Evolutionary conservation across 2,888 invertebrate species (phyloP).

Genomic region (Melanchra persicariae): DNA sequence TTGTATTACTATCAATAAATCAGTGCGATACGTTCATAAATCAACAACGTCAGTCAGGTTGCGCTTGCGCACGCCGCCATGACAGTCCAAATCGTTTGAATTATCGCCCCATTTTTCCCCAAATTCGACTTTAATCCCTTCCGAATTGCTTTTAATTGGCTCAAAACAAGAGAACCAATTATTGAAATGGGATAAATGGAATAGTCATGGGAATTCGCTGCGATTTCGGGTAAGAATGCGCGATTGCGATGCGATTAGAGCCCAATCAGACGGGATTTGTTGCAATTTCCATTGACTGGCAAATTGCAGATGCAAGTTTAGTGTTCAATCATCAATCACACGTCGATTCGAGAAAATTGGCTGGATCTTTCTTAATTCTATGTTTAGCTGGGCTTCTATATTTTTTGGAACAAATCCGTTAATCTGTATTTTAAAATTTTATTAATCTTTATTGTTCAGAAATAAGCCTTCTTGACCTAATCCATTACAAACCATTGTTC

Average conservation of each 20-base stretch:
- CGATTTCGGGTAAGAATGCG: constrained; percentile 77
- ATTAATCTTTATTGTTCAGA: constrained; percentile 11
- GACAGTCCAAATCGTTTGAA: constrained; percentile 84
- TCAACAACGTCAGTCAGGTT: constrained; percentile 75
- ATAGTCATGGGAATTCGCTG: constrained; percentile 87
- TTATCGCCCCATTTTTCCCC: constrained; percentile 78
- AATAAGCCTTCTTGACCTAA: constrained; percentile 37
- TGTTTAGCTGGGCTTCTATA: constrained; percentile 49
- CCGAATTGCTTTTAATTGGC: constrained; percentile 86
- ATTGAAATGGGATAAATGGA: constrained; percentile 80
- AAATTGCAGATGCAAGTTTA: constrained; percentile 83
- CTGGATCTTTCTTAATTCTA: constrained; percentile 51
- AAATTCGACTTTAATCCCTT: constrained; percentile 83
- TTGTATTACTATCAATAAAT: constrained; percentile 82
- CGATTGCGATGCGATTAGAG: constrained; percentile 80
- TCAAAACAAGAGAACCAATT: constrained; percentile 79
- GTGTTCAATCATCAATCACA: constrained; percentile 83
- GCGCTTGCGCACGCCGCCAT: constrained; percentile 68
- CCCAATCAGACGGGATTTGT: constrained; percentile 85
- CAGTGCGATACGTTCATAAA: constrained; percentile 77
- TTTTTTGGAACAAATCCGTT: constrained; percentile 18
- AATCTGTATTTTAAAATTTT: constrained; percentile 40
- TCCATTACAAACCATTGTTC: constrained; percentile 8
- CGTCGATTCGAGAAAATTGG: constrained; percentile 73
- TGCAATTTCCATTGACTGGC: constrained; percentile 90